Conservation (phyloP, 2,888 invertebrate genomes). For the Drosophila niveifrons region DNA sequence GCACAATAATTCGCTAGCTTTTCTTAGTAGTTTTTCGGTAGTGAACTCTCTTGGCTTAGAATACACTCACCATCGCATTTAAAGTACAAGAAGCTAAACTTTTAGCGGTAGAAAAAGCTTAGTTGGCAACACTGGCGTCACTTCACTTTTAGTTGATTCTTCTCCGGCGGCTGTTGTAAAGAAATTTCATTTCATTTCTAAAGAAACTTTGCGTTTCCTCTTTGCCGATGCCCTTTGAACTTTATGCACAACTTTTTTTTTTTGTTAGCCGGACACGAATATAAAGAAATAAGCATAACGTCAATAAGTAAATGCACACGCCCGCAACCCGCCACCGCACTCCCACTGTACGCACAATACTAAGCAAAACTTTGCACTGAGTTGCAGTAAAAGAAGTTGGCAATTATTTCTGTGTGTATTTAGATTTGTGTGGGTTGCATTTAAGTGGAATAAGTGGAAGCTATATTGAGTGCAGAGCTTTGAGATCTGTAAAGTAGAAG, state of each 20-base stretch:
- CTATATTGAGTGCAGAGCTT: constrained; percentile 38
- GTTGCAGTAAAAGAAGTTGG: constrained; percentile 31
- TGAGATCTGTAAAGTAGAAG: constrained; percentile 5
- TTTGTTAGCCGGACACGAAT: constrained; percentile 45
- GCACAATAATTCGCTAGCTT: neutral
- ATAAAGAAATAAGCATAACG: constrained; percentile 51
- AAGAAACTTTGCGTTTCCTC: constrained; percentile 48
- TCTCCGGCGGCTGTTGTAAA: constrained; percentile 34
- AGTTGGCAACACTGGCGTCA: constrained; percentile 13
- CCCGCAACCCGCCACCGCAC: neutral
- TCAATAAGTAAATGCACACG: constrained; percentile 44
- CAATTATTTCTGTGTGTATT: constrained; percentile 49
- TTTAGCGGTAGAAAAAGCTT: neutral
- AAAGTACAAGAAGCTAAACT: neutral
- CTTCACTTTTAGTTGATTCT: constrained; percentile 52
- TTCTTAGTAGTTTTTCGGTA: neutral
- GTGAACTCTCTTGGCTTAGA: too few species aligned
- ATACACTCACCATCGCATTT: neutral
- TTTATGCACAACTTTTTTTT: constrained; percentile 40
- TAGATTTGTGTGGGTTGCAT: constrained; percentile 31
- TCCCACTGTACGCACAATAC: neutral
- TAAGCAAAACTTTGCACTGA: constrained; percentile 12
- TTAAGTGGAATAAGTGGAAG: constrained; percentile 47
- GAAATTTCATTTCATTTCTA: constrained; percentile 64
- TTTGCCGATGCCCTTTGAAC: constrained; percentile 43